These are phyloP conservation scores for Pachycephus smyrnensis DNA, from an alignment of 2,888 invertebrate species.

Conservation along the genomic window DNA sequence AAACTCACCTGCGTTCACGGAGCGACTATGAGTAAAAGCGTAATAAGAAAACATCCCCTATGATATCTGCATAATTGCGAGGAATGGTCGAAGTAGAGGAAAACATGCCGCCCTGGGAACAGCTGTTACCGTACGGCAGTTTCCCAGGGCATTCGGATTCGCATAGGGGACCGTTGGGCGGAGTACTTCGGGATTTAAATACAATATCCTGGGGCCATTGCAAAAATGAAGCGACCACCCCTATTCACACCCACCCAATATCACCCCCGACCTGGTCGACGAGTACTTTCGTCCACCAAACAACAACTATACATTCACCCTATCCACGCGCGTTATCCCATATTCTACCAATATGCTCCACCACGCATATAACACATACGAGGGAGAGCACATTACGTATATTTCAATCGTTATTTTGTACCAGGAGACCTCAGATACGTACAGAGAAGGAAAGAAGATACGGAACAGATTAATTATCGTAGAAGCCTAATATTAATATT, in stretches of 20 bases:
- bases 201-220: conserved; percentile 48
- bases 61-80: neutral
- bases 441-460: neutral
- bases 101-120: conserved; percentile 24
- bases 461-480: neutral
- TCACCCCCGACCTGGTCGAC: conserved; percentile 7
- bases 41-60: neutral
- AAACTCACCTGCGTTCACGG: neutral
- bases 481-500: neutral
- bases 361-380: neutral
- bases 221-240: conserved; percentile 34
- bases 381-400: neutral
- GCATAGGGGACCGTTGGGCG: neutral
- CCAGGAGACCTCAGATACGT: neutral
- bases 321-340: conserved; percentile 39
- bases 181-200: conserved; percentile 46
- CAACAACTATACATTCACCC: conserved; percentile 38
- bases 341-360: conserved; percentile 20
- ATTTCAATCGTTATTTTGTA: neutral
- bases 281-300: conserved; percentile 37
- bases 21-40: neutral
- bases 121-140: conserved; percentile 47
- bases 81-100: neutral
- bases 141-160: conserved; percentile 41
- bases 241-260: conserved; percentile 15